Evolutionary conservation across 1,140 invertebrate species (phyloP).

Genomic region (Teleogryllus occipitalis): DNA sequence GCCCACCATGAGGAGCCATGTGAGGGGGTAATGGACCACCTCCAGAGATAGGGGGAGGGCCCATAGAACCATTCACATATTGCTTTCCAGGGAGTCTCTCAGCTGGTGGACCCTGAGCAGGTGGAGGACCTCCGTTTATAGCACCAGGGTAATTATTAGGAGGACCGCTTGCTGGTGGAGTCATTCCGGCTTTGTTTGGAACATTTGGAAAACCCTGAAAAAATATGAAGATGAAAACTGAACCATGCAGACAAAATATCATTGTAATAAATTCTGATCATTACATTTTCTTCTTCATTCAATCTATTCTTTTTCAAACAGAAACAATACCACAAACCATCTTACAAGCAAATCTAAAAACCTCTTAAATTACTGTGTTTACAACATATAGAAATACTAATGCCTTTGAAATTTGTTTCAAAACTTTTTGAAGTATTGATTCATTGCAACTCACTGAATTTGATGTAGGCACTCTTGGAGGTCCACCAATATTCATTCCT

Average conservation of each 20-base stretch:
- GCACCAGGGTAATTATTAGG: conserved; percentile 21
- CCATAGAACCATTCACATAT: conserved; percentile 17
- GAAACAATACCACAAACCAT: too few species aligned
- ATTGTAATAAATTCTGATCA: too few species aligned
- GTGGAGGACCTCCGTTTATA: conserved; percentile 21
- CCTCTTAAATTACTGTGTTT: too few species aligned
- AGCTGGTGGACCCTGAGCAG: conserved; percentile 11
- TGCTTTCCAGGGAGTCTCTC: neutral
- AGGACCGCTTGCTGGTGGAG: conserved; percentile 8
- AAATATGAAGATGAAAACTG: neutral
- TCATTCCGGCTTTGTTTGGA: conserved; percentile 16
- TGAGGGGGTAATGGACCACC: neutral
- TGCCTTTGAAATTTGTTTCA: too few species aligned
- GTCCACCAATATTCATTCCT: conserved; percentile 33
- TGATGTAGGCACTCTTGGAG: conserved; percentile 11
- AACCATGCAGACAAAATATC: too few species aligned
- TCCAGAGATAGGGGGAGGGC: conserved; percentile 11
- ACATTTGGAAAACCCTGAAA: conserved; percentile 14
- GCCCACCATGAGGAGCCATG: neutral
- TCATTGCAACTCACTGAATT: neutral
- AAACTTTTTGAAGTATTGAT: neutral
- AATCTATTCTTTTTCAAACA: too few species aligned
- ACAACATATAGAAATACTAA: too few species aligned
- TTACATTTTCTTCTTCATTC: too few species aligned
- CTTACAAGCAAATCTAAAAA: too few species aligned